Evolutionary conservation across 2,888 invertebrate species (phyloP), one percentile per base, ranked within the genome.

Genomic region (Ectemnius lituratus): DNA sequence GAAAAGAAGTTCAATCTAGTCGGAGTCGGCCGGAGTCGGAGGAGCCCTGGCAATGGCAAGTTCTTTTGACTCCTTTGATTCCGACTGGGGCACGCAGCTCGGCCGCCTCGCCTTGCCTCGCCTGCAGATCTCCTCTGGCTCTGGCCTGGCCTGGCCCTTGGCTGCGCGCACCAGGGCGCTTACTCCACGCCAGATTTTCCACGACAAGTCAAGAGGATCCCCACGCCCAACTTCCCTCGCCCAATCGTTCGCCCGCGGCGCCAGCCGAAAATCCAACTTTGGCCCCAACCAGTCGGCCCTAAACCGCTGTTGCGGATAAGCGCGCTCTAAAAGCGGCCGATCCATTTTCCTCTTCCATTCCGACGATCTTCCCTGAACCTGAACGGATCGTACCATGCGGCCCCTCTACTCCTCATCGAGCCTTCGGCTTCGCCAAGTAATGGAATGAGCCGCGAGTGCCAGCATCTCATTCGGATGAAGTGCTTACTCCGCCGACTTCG

Each of bases 31-130:
- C 73, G 68, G 81, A 73, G 75, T 37, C 37, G 83, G 83, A 80
- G 80, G 78, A 76, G 77, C 85, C 85, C 37, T 37, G 83, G 87
- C 81, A 84, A 88, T 37, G 37, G 37, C 37, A 88, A 88, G 86
- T 85, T 86, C 87, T 88, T 87, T 87, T 84, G 88, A 86, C 87
- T 88, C 88, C 88, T 89, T 89, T 89, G 89, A 89, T 88, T 88
- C 85, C 84, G 81, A 73, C 80, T 75, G 78, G 56, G 66, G 27
- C 67, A 52, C 67, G 71, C 37, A 37, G 37, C 71, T 71, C 52
- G 72, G 66, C 77, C 80, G 68, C 73, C 79, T 73, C 37, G 37
- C 70, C 75, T 66, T 79, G 68, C 73, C 79, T 73, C 37, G 37
- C 70, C 75, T 66, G 69, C 5, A 79, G 79, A 73, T 58, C 64